Conservation (phyloP, 2,113 vertebrate species). For the Colaptes auratus region DNA sequence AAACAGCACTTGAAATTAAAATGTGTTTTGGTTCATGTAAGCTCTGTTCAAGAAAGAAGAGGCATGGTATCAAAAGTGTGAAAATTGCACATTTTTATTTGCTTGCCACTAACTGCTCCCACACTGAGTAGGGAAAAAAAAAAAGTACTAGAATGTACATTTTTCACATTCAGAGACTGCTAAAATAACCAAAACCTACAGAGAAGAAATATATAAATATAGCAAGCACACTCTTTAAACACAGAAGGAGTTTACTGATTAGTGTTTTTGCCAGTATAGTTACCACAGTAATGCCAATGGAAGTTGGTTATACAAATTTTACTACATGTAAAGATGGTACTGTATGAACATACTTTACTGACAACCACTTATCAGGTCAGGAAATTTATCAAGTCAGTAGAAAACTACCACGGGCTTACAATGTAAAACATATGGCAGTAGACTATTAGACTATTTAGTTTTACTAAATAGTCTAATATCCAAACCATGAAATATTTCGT, state of each 20-base stretch:
- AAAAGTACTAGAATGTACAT: not conserved
- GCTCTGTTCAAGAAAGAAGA: not conserved
- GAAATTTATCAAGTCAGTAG: not conserved
- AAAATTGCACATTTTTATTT: slow-evolving; percentile 4
- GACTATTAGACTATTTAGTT: not conserved
- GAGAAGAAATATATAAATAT: not conserved
- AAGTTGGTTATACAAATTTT: not conserved
- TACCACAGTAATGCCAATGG: not conserved
- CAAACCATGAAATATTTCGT: not conserved
- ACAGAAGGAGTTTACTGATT: not conserved
- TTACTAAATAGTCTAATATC: not conserved
- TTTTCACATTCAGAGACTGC: not conserved
- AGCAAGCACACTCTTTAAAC: not conserved
- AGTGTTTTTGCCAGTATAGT: not conserved
- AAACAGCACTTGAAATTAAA: not conserved
- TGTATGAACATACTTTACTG: not conserved
- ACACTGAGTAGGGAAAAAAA: not conserved
- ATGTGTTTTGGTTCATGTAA: not conserved
- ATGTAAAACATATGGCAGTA: not conserved
- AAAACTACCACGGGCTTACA: not conserved
- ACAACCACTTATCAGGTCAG: not conserved
- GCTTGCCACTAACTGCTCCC: not conserved
- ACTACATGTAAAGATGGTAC: slow-evolving; percentile 27
- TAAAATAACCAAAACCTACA: not conserved
- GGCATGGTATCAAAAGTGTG: not conserved